phyloP scores from a whole-genome alignment of 2,888 invertebrate species.

The Invenusta paracnida region DNA sequence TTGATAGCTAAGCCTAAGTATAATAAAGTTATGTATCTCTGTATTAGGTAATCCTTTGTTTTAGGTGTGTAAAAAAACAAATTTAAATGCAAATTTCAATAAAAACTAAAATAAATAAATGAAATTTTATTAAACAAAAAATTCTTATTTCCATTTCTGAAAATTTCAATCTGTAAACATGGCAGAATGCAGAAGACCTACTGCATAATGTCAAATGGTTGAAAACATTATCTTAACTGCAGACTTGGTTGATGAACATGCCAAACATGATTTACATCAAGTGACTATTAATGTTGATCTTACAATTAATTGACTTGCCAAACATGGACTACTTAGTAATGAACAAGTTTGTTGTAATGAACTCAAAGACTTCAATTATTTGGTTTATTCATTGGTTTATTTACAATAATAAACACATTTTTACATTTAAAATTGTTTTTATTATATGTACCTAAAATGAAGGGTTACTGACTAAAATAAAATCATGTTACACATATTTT shows the following conservation, averaged over 20 bases:
- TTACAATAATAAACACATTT: neutral
- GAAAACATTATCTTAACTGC: neutral
- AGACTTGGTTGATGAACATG: neutral
- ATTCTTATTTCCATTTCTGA: neutral
- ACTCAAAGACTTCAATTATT: neutral
- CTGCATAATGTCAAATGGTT: neutral
- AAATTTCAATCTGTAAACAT: slow-evolving; percentile 20
- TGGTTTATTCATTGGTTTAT: neutral
- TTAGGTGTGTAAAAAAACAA: neutral
- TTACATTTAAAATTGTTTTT: slow-evolving; percentile 20
- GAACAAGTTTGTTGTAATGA: neutral
- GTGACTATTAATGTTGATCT: slow-evolving; percentile 13
- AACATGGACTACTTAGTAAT: neutral
- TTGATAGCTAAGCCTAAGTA: too few relatives aligned
- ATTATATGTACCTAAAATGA: neutral
- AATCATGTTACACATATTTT: too few relatives aligned
- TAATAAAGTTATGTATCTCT: neutral
- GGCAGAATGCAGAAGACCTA: neutral
- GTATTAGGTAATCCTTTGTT: neutral
- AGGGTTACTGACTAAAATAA: neutral
- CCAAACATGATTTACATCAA: neutral
- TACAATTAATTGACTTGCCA: neutral
- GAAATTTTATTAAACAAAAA: neutral
- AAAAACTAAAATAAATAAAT: too few relatives aligned
- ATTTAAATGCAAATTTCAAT: neutral